Evolutionary conservation across 2,113 vertebrate genomes (phyloP).

Genomic region (Corvus moneduloides): DNA sequence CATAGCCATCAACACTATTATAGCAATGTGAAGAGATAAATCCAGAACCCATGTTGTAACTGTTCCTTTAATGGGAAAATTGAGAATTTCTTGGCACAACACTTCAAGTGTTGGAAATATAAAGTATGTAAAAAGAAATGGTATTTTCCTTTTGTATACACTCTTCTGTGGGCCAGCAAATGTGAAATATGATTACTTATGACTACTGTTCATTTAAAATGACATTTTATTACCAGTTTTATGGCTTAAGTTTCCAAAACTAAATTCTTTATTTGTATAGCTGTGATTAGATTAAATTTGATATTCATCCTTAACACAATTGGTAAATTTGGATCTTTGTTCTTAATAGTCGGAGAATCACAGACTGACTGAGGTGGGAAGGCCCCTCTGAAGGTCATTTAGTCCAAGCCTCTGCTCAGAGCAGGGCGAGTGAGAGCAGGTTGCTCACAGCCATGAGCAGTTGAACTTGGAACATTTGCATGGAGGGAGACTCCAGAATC

Average conservation of each 20-base stretch:
- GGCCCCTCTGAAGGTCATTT: not conserved
- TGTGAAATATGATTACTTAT: not conserved
- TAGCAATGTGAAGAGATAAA: not conserved
- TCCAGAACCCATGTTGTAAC: not conserved
- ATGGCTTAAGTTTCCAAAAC: not conserved
- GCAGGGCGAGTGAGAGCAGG: not conserved
- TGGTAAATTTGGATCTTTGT: not conserved
- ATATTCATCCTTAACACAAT: not conserved
- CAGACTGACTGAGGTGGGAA: not conserved
- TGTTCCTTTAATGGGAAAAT: not conserved
- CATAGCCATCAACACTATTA: not conserved
- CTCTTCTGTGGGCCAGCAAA: not conserved
- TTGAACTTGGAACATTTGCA: not conserved
- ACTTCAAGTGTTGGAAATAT: not conserved
- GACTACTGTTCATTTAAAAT: not conserved
- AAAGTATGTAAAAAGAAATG: not conserved
- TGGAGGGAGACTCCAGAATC: not conserved
- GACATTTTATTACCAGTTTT: not conserved
- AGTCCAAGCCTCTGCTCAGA: not conserved
- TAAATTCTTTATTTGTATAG: not conserved
- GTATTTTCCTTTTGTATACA: not conserved
- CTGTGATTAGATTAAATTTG: not conserved
- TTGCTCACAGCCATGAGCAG: not conserved
- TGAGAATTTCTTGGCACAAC: not conserved
- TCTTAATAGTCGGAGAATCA: not conserved